These are phyloP conservation scores for Heteromyza rotundicornis DNA, from an alignment of 2,888 invertebrate species.

Conservation along the genomic window DNA sequence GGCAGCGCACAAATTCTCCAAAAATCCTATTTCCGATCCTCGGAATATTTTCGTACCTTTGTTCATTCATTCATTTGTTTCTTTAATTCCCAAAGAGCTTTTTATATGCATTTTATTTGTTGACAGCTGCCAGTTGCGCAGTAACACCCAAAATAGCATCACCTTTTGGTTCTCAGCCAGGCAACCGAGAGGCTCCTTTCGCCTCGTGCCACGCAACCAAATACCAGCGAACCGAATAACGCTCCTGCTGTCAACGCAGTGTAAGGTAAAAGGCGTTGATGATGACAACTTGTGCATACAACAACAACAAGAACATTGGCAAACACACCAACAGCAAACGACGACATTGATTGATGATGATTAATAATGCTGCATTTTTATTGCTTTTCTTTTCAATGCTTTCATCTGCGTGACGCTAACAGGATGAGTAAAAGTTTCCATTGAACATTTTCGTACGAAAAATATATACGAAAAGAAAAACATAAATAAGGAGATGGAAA, in stretches of 20 bases:
- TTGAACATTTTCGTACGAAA: not conserved
- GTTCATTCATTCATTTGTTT: no score
- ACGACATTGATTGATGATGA: conserved; percentile 63
- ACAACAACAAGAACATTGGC: conserved; percentile 21
- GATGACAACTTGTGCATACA: conserved; percentile 34
- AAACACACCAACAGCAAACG: conserved; percentile 20
- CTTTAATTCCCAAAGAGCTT: not conserved
- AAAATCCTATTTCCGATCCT: no score
- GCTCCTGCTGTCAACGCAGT: conserved; percentile 2
- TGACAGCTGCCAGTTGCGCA: not conserved
- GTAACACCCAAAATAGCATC: no score
- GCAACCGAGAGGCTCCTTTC: no score
- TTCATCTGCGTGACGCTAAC: conserved; percentile 30
- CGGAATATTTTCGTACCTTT: no score
- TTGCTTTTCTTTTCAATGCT: conserved; percentile 47
- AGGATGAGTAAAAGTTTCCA: not conserved
- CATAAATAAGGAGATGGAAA: not conserved
- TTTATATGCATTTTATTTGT: conserved; percentile 3
- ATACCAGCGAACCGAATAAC: no score
- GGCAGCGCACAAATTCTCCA: no score
- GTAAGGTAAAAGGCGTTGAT: conserved; percentile 37
- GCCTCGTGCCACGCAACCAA: no score
- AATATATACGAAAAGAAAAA: not conserved
- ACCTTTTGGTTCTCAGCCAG: no score
- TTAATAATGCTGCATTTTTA: conserved; percentile 62